phyloP scores from a whole-genome alignment of 2,797 vertebrate species.

The Sebastes steindachneri region DNA sequence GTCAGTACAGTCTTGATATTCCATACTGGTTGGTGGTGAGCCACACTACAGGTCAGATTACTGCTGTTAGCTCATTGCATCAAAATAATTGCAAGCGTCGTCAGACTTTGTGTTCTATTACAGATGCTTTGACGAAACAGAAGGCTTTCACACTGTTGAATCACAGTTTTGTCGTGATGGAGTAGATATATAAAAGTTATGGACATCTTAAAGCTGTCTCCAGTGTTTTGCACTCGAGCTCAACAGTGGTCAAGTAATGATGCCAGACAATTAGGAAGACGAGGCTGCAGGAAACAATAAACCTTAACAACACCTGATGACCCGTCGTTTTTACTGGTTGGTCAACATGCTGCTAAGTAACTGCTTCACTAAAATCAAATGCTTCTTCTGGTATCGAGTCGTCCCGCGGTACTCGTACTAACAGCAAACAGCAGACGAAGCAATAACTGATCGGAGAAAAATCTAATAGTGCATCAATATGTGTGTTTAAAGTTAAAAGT shows the following conservation, averaged over 20 bases:
- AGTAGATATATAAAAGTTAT: background rate
- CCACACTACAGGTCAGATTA: background rate
- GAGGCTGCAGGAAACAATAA: background rate
- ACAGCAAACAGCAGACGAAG: background rate
- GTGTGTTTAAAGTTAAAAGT: conserved; percentile 2
- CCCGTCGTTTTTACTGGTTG: conserved; percentile 4
- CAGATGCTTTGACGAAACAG: background rate
- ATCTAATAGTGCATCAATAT: background rate
- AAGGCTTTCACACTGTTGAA: background rate
- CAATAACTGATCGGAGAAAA: conserved; percentile 2
- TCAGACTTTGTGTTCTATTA: background rate
- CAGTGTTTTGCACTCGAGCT: background rate
- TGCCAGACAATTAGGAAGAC: conserved; percentile 21
- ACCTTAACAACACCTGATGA: background rate
- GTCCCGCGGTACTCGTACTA: background rate
- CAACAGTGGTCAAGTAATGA: background rate
- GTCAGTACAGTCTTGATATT: background rate
- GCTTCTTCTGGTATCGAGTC: background rate
- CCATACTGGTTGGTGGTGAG: background rate
- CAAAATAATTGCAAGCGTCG: background rate
- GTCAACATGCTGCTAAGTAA: conserved; percentile 49
- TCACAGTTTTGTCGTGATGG: background rate
- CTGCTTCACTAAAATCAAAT: conserved; percentile 21
- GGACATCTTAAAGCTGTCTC: background rate
- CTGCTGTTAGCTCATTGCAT: background rate